phyloP scores from a whole-genome alignment of 2,797 vertebrate species.

The Alosa sapidissima region DNA sequence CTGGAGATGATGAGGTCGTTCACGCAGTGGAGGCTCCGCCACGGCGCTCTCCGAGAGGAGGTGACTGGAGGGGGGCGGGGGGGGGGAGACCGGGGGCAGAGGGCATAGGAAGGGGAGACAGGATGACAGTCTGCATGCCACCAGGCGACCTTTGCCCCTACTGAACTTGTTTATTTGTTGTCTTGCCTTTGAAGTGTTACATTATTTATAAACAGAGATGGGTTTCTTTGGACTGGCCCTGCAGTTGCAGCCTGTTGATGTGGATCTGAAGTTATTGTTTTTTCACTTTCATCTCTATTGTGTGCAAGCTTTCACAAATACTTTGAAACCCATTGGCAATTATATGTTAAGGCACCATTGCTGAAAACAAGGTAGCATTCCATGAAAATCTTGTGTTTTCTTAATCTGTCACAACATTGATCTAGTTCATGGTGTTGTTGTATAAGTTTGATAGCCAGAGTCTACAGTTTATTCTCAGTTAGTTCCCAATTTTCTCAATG shows the following conservation, averaged over 20 bases:
- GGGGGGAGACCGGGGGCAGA: slow-evolving; percentile 55
- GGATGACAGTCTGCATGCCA: slow-evolving; percentile 32
- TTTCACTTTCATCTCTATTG: not conserved
- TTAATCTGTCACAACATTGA: not conserved
- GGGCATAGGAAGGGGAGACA: not conserved
- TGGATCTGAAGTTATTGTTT: not conserved
- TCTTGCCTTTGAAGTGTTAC: slow-evolving; percentile 12
- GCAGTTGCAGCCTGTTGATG: not conserved
- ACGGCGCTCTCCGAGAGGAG: slow-evolving; percentile 79
- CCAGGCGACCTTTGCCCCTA: not conserved
- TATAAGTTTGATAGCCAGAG: not conserved
- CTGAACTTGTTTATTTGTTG: not conserved
- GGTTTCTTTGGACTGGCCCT: not conserved
- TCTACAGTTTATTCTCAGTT: not conserved
- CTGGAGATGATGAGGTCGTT: slow-evolving; percentile 85
- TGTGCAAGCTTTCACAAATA: not conserved
- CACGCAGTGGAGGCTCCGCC: slow-evolving; percentile 84
- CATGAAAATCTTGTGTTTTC: not conserved
- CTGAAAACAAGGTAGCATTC: not conserved
- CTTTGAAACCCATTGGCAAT: not conserved
- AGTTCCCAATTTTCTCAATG: too few relatives aligned
- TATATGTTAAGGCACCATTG: not conserved
- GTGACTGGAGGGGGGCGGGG: slow-evolving; percentile 64
- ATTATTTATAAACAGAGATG: slow-evolving; percentile 1
- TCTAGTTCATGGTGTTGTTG: not conserved